Percentiles rank a stretch among this genome's conserved stretches.
Evolutionary conservation across 2,888 invertebrate genomes (phyloP).

Genomic region (Hydropsyche betteni): DNA sequence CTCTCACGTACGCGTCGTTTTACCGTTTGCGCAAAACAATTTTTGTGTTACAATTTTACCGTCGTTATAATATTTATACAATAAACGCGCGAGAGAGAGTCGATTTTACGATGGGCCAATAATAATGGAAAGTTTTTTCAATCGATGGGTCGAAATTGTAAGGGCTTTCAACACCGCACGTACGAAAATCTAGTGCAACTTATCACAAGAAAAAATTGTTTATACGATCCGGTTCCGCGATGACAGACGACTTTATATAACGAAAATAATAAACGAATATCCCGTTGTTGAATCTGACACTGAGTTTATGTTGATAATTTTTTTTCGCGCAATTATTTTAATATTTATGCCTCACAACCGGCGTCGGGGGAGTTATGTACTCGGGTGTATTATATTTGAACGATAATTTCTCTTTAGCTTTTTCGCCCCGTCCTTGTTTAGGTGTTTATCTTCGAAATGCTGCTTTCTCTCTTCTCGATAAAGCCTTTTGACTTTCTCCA

Average conservation of each 20-base stretch:
- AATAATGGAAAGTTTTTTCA: conserved; percentile 23
- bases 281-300: no score
- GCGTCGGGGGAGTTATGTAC: conserved; percentile 21
- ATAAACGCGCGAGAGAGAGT: not conserved
- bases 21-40: not conserved
- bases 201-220: no score
- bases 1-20: not conserved
- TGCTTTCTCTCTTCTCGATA: not conserved
- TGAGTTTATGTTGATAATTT: no score
- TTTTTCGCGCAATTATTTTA: conserved; percentile 3
- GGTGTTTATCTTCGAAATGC: conserved; percentile 15
- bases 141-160: no score
- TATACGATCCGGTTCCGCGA: no score
- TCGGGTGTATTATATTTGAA: not conserved
- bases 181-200: no score
- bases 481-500: conserved; percentile 15
- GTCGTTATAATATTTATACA: conserved; percentile 12
- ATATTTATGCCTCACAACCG: conserved; percentile 33
- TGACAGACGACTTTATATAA: no score
- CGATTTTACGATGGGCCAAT: conserved; percentile 13
- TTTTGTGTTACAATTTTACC: conserved; percentile 23
- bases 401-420: conserved; percentile 16
- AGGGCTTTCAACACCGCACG: no score
- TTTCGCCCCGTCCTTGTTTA: conserved; percentile 10
- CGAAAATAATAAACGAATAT: no score